Evolutionary conservation across 1,140 invertebrate genomes (phyloP).

Genomic region (Metaphire vulgaris): DNA sequence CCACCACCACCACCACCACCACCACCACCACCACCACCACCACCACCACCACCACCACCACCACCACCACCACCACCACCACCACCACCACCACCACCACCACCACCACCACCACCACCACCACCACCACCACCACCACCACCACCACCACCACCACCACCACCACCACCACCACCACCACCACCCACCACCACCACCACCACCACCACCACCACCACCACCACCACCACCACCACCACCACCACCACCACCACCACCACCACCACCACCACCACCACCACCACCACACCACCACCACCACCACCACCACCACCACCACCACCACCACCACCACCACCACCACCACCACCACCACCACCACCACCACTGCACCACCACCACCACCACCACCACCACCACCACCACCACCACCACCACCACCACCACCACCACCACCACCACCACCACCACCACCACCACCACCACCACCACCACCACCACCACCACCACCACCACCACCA

Average conservation of each 20-base stretch:
- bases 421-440: background rate
- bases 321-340: too few species aligned
- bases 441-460: background rate
- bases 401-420: background rate
- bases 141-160: background rate
- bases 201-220: background rate
- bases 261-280: background rate
- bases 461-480: background rate
- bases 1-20: too few species aligned
- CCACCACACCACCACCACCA: background rate
- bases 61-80: background rate
- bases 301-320: background rate
- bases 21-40: background rate
- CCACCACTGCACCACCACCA: background rate
- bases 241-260: background rate
- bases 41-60: too few species aligned
- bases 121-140: background rate
- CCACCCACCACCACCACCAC: background rate
- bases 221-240: background rate
- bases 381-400: background rate
- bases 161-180: background rate
- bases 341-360: background rate
- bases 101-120: background rate
- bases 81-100: background rate
- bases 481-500: background rate